Evolutionary conservation across 23 tunicate genomes (phyloP), one percentile per base, ranked within the genome.

Genomic region (Botrylloides violaceus): DNA sequence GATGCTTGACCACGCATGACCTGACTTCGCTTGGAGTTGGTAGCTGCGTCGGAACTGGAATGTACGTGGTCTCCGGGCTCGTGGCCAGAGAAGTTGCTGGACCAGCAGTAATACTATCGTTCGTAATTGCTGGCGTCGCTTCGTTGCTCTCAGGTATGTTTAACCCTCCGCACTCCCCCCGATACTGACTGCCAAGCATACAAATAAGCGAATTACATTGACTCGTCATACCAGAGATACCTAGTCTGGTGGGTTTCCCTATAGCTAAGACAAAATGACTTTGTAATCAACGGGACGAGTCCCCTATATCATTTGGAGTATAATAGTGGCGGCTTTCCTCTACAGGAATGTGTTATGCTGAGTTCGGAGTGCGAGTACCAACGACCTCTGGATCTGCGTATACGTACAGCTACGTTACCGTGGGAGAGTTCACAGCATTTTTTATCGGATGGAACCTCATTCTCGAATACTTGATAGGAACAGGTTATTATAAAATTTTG

Each of bases 31-130:
- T 68, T 9, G 98, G 98, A 37, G 95, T 93, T 66, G 98, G 98
- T 30, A 81, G 88, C 48, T 88, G 96, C 26, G 72, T 93, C 3
- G 98, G 98, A 37, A 86, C 98, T 20, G 98, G 98, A 30, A 93
- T 93, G 56, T 93, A 93, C 71, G 98, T 93, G 35, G 76, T 93
- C 0, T 75, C 95, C 32, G 98, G 98, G 4, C 39, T 80, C 18
- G 98, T 93, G 2, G 88, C 88, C 23, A 81, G 71, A 62, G 65
- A 77, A 39, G 81, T 77, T 66, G 93, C 98, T 71, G 98, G 98
- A 23, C 98, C 98, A 32, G 87, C 98, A 22, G 92, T 93, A n/a
- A 58, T 93, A 4, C 29, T 93, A 4, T 85, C 98, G 2, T 93
- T 93, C 66, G 68, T 58, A 19, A 79, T 93, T 25, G 98, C 98